Evolutionary conservation across 2,888 invertebrate species (phyloP).

Genomic region (Synanthedon myopaeformis): DNA sequence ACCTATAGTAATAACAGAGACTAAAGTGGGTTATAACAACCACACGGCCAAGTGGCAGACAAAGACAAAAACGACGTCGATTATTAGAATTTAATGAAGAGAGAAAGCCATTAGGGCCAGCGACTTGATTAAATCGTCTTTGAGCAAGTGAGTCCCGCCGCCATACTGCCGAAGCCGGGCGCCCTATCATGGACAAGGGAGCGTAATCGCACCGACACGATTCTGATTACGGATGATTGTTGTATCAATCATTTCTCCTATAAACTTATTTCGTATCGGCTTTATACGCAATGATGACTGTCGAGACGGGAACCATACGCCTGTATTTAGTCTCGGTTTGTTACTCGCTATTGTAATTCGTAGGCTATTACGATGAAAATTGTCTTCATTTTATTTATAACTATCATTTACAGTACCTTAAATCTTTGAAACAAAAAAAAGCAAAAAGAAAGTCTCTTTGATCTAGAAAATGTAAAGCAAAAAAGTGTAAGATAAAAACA

Average conservation of each 20-base stretch:
- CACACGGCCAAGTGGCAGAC: slow-evolving; percentile 32
- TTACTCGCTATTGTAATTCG: slow-evolving; percentile 60
- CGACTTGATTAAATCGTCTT: slow-evolving; percentile 62
- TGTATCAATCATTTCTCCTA: slow-evolving; percentile 69
- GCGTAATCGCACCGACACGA: slow-evolving; percentile 63
- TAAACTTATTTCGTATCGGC: slow-evolving; percentile 68
- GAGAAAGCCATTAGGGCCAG: slow-evolving; percentile 55
- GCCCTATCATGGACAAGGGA: slow-evolving; percentile 34
- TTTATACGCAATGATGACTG: slow-evolving; percentile 44
- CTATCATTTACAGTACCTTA: no score
- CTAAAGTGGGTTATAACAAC: not conserved
- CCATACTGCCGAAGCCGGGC: slow-evolving; percentile 19
- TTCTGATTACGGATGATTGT: slow-evolving; percentile 65
- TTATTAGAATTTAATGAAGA: slow-evolving; percentile 66
- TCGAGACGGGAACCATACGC: slow-evolving; percentile 49
- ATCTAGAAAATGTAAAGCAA: no score
- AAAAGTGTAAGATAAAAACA: no score
- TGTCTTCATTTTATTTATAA: slow-evolving; percentile 4
- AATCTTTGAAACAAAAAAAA: no score
- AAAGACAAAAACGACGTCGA: slow-evolving; percentile 51
- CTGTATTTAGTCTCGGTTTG: slow-evolving; percentile 65
- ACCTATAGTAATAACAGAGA: no score
- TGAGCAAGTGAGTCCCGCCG: slow-evolving; percentile 39
- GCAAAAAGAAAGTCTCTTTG: no score
- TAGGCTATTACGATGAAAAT: slow-evolving; percentile 48